Evolutionary conservation across 2,113 vertebrate species (phyloP).

Genomic region (Carassius auratus): DNA sequence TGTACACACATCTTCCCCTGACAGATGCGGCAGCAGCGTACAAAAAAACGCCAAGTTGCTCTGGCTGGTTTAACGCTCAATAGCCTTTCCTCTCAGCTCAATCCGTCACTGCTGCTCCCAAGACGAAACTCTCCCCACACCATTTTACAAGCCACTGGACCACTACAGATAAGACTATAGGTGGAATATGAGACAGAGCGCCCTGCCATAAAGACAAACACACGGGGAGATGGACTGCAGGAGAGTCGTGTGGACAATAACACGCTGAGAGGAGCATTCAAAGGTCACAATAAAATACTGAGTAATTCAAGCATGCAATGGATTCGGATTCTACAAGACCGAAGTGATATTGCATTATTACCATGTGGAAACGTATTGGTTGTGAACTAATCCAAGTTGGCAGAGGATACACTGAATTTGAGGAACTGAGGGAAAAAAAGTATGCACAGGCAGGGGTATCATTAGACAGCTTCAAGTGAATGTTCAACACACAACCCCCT

Average conservation of each 20-base stretch:
- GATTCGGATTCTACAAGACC: slow-evolving; percentile 13
- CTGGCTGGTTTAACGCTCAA: slow-evolving; percentile 26
- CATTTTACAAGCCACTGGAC: slow-evolving; percentile 48
- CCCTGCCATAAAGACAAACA: slow-evolving; percentile 35
- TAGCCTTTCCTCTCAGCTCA: background rate
- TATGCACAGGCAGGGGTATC: slow-evolving; percentile 20
- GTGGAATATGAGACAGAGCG: slow-evolving; percentile 34
- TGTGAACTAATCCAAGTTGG: background rate
- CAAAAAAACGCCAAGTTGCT: background rate
- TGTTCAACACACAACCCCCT: slow-evolving; percentile 21
- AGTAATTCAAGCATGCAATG: slow-evolving; percentile 34
- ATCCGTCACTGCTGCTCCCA: slow-evolving; percentile 10
- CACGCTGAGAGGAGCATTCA: slow-evolving; percentile 23
- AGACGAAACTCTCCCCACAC: slow-evolving; percentile 40
- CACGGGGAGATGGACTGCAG: slow-evolving; percentile 17
- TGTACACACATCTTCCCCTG: slow-evolving; percentile 10
- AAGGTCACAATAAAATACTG: slow-evolving; percentile 41
- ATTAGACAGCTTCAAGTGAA: slow-evolving; percentile 29
- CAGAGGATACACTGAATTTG: background rate
- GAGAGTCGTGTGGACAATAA: slow-evolving; percentile 23
- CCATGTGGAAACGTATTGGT: slow-evolving; percentile 10
- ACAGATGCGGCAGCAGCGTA: background rate
- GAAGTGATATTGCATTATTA: slow-evolving; percentile 30
- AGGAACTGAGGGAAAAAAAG: background rate
- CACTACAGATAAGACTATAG: slow-evolving; percentile 44